Evolutionary conservation across 2,113 vertebrate species (phyloP), one percentile per base, ranked within the genome.

Genomic region (Indri indri): DNA sequence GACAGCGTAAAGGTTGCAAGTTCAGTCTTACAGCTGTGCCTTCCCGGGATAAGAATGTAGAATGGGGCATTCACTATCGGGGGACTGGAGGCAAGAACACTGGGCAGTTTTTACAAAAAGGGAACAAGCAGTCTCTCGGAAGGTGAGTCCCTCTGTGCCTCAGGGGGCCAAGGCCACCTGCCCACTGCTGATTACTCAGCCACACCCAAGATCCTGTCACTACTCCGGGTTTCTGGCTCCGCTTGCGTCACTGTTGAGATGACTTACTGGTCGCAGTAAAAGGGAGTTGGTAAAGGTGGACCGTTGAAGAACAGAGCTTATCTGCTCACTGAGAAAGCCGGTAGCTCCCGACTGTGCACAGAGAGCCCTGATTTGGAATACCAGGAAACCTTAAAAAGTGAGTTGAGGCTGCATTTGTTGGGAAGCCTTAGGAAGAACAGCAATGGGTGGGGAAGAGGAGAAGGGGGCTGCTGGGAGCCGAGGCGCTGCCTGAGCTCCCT

Each of bases 131-230:
- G 1, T 37, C 27, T 87, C 47, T 68, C 57, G 2, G 30, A n/a
- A 93, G 79, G 68, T 37, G 50, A 91, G 81, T 71, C 27, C 32
- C 32, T 76, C 40, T 10, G 54, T 74, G 70, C 59, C 52, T n/a
- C 83, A 40, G 42, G 68, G 70, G 50, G 32, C 68, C 25, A 13
- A 50, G 32, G 95, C 93, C 45, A 86, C 37, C 74, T 63, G 32
- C 73, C 57, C 70, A 30, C 32, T 25, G 40, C 90, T 20, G 63
- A 32, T 91, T 82, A 74, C 68, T 76, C 45, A 57, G 89, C 89
- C 98, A 95, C 97, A 91, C 95, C 97, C 96, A 77, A 71, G 91
- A 73, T 95, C 97, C 95, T 90, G 93, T 79, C 59, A 52, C 88
- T 57, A 27, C 73, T 66, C 89, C 47, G 0, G 47, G 71, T 88